Percentiles rank a stretch among this genome's conserved stretches.
phyloP scores from a whole-genome alignment of 2,113 vertebrate genomes.

The Emydura subglobosa region DNA sequence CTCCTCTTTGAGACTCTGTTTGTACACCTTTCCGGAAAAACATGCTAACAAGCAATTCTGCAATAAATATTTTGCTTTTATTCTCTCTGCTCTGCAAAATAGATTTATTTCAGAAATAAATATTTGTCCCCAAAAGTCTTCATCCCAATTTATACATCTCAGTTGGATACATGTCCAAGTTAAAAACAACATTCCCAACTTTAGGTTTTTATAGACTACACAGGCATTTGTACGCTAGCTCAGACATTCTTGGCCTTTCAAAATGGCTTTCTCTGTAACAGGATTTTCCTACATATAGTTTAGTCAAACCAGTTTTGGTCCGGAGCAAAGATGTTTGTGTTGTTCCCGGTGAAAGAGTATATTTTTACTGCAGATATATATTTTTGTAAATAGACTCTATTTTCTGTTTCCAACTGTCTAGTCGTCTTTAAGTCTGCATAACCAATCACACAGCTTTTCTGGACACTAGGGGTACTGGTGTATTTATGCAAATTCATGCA shows the following conservation, averaged over 20 bases:
- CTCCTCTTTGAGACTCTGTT: conserved; percentile 10
- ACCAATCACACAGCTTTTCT: neutral
- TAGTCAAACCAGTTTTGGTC: fast-evolving
- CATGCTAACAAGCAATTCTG: conserved; percentile 40
- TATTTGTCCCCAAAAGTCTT: neutral
- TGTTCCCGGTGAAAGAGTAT: neutral
- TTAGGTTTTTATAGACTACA: neutral
- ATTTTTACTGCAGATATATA: neutral
- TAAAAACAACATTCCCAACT: neutral
- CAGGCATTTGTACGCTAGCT: neutral
- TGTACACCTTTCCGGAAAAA: conserved; percentile 7
- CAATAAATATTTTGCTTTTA: conserved; percentile 35
- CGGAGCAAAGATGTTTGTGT: neutral
- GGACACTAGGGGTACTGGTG: neutral
- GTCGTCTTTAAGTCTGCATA: neutral
- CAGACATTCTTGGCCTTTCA: neutral
- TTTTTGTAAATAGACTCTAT: neutral
- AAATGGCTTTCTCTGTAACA: neutral
- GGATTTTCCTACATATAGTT: neutral
- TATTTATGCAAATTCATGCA: conserved; percentile 61
- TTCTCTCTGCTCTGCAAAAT: conserved; percentile 10
- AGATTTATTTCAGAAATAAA: neutral
- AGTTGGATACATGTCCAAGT: fast-evolving
- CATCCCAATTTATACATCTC: neutral
- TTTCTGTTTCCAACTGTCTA: fast-evolving